phyloP scores from a whole-genome alignment of 2,797 vertebrate species.

The Discoglossus pictus region DNA sequence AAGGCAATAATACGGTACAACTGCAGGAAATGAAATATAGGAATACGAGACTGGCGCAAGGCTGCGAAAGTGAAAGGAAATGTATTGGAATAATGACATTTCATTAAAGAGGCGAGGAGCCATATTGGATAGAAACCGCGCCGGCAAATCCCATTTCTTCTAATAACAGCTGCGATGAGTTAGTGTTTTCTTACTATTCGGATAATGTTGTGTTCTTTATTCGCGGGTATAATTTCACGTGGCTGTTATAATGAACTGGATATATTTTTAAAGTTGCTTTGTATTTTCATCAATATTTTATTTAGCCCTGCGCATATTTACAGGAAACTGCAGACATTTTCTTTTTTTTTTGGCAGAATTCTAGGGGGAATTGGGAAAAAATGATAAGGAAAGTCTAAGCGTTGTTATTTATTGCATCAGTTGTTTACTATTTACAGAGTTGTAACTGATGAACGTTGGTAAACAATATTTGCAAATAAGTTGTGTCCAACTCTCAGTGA shows the following conservation, averaged over 20 bases:
- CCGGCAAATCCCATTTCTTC: constrained; percentile 83
- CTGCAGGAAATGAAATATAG: constrained; percentile 94
- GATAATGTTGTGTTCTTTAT: constrained; percentile 67
- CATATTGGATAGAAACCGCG: constrained; percentile 77
- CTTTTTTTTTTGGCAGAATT: too few relatives aligned
- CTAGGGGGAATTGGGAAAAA: too few relatives aligned
- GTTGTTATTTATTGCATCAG: too few relatives aligned
- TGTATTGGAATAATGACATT: constrained; percentile 92
- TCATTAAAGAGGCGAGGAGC: constrained; percentile 82
- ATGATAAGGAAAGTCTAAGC: too few relatives aligned
- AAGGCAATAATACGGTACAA: constrained; percentile 92
- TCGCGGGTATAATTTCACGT: constrained; percentile 67
- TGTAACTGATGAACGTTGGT: too few relatives aligned
- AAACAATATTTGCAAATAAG: too few relatives aligned
- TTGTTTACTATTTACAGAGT: too few relatives aligned
- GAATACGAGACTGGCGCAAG: constrained; percentile 68
- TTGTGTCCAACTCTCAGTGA: too few relatives aligned
- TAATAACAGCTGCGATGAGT: constrained; percentile 81
- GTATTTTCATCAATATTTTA: constrained; percentile 59
- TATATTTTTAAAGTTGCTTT: constrained; percentile 58
- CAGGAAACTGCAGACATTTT: too few relatives aligned
- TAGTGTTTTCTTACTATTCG: constrained; percentile 74
- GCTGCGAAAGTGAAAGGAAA: constrained; percentile 81
- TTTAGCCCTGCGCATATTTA: constrained; percentile 51
- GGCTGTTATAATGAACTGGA: constrained; percentile 64